A percentile compares a stretch with the other conserved stretches of the same genome.
phyloP scores from a whole-genome alignment of 2,113 vertebrate genomes.

The Albula glossodonta region DNA sequence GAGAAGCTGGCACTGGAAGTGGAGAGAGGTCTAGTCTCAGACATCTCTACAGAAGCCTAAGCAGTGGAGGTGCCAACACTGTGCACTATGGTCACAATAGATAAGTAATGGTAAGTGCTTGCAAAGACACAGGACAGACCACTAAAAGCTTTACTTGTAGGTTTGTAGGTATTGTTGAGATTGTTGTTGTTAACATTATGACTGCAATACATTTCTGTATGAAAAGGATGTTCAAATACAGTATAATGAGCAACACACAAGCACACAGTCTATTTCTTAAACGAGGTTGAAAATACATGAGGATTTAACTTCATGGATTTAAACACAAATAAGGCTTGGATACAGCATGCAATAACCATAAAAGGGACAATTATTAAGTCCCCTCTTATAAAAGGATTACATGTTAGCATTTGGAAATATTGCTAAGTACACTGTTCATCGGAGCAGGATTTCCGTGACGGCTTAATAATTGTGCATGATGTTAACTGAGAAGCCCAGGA shows the following conservation, averaged over 20 bases:
- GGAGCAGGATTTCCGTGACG: not conserved
- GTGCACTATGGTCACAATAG: not conserved
- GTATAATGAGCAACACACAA: not conserved
- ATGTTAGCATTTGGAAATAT: not conserved
- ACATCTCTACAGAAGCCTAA: not conserved
- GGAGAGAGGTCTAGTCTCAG: not conserved
- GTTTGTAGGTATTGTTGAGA: not conserved
- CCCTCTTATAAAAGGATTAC: constrained; percentile 3
- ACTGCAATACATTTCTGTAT: not conserved
- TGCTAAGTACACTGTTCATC: constrained; percentile 7
- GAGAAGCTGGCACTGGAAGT: not conserved
- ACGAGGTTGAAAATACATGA: not conserved
- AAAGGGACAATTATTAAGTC: constrained; percentile 9
- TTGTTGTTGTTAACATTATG: not conserved
- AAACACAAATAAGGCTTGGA: not conserved
- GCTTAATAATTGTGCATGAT: not conserved
- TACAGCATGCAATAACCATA: not conserved
- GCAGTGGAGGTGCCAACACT: not conserved
- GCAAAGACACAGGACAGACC: not conserved
- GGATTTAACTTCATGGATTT: not conserved
- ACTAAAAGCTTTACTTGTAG: not conserved
- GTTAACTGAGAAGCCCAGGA: not conserved
- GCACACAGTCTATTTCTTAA: not conserved
- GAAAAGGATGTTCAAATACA: not conserved
- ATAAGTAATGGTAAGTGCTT: not conserved